Percentiles rank a stretch among this genome's conserved stretches.
Evolutionary conservation across 2,113 vertebrate species (phyloP).

Genomic region (Phainopepla nitens): DNA sequence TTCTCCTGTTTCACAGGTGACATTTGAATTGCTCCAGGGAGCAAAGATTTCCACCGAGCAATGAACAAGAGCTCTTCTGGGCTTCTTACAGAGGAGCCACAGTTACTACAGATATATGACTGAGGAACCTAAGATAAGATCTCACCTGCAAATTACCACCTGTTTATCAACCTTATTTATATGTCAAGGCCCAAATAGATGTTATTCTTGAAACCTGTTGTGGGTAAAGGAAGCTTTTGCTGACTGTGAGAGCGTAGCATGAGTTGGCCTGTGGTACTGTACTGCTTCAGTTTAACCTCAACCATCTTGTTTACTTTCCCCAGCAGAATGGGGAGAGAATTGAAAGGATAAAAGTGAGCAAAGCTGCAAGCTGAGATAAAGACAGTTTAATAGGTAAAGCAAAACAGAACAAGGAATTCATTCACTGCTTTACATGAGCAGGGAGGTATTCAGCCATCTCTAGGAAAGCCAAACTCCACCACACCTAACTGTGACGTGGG

Average conservation of each 20-base stretch:
- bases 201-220: background rate
- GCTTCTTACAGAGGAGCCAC: background rate
- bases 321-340: background rate
- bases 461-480: background rate
- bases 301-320: background rate
- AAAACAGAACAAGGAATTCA: background rate
- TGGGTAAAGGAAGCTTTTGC: background rate
- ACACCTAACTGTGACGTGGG: accelerated
- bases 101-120: background rate
- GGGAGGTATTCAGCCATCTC: background rate
- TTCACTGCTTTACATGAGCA: background rate
- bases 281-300: background rate
- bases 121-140: background rate
- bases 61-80: background rate
- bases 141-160: background rate
- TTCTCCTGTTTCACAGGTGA: background rate
- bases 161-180: background rate
- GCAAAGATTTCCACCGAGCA: background rate
- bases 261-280: background rate
- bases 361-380: background rate
- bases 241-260: background rate
- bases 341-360: background rate
- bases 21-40: background rate
- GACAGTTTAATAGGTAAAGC: background rate
- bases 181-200: background rate